Evolutionary conservation across 2,113 vertebrate genomes (phyloP), one percentile per base, ranked within the genome.

Genomic region (Cyprinodon variegatus): DNA sequence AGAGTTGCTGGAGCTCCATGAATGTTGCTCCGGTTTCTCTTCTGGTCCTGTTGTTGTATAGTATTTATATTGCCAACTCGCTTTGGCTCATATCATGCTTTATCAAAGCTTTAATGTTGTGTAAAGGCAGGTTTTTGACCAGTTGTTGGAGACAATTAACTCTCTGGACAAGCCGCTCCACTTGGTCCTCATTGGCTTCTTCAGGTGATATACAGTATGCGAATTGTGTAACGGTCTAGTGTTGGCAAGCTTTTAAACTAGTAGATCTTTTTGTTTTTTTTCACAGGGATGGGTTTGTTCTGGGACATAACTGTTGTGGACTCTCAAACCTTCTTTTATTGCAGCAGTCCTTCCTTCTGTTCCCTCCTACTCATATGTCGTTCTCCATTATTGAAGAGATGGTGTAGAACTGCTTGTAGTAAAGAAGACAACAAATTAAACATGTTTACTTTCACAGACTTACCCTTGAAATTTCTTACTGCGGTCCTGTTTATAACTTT

Each of bases 401-500:
- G 38, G 62, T 64, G 22, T 38, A 64, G 7, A 64, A 13, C 41
- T 66, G 41, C 64, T 57, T 20, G 50, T 14, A n/a, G 6, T 45
- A 45, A 45, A 45, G n/a, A 17, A 22, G 40, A 65, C 9, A 65
- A 22, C 39, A 66, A 15, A 43, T 65, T 45, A 36, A 45, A 66
- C n/a, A 66, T 46, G n/a, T 29, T 45, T n/a, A 15, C 43, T 13
- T 29, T 13, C 40, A 29, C 20, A n/a, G n/a, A n/a, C n/a, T 66
- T 45, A 14, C 41, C 41, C n/a, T 46, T 29, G 15, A 85, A 78
- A 74, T 74, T 57, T 90, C 38, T 48, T 53, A 66, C 43, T 20
- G 62, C 77, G 63, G 65, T 72, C 61, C 71, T 74, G 39, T 78
- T 77, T 68, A 67, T 41, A 62, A 22, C 70, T 59, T 73, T 46